phyloP scores from a whole-genome alignment of 1,140 invertebrate species.

The Neomicropteryx cornuta region DNA sequence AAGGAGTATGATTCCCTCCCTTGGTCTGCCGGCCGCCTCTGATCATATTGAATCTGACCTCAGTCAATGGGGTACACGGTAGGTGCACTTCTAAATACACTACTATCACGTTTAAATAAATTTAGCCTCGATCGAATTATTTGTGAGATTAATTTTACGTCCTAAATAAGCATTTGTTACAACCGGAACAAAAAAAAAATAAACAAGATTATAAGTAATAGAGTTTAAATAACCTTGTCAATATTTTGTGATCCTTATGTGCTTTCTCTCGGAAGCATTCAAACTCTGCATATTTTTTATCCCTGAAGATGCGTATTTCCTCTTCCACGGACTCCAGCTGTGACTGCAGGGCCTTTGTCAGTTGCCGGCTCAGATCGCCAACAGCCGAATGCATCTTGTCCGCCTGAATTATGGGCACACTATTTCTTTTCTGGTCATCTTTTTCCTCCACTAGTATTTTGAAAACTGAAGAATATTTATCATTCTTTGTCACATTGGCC shows the following conservation, averaged over 20 bases:
- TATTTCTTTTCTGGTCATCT: constrained; percentile 13
- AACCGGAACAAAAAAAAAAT: too few species aligned
- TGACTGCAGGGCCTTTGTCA: constrained; percentile 26
- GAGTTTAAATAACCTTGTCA: constrained; percentile 37
- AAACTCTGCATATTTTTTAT: constrained; percentile 37
- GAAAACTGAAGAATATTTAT: constrained; percentile 33
- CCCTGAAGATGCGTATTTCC: constrained; percentile 32
- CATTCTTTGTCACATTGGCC: constrained; percentile 28
- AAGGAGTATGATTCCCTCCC: too few species aligned
- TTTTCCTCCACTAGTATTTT: constrained; percentile 31
- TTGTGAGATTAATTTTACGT: too few species aligned
- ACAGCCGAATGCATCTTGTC: constrained; percentile 24
- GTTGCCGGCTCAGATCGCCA: constrained; percentile 28
- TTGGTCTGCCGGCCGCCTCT: too few species aligned
- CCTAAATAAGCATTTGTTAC: too few species aligned
- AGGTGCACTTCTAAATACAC: too few species aligned
- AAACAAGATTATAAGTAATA: too few species aligned
- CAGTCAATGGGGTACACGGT: too few species aligned
- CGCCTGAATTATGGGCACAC: constrained; percentile 17
- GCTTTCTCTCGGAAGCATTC: constrained; percentile 35
- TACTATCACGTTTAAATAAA: too few species aligned
- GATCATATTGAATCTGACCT: too few species aligned
- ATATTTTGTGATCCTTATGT: constrained; percentile 36
- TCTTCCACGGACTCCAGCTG: constrained; percentile 33
- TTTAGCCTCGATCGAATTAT: too few species aligned